phyloP scores from a whole-genome alignment of 23 tunicate genomes.

The Clavelina lepadiformis region DNA sequence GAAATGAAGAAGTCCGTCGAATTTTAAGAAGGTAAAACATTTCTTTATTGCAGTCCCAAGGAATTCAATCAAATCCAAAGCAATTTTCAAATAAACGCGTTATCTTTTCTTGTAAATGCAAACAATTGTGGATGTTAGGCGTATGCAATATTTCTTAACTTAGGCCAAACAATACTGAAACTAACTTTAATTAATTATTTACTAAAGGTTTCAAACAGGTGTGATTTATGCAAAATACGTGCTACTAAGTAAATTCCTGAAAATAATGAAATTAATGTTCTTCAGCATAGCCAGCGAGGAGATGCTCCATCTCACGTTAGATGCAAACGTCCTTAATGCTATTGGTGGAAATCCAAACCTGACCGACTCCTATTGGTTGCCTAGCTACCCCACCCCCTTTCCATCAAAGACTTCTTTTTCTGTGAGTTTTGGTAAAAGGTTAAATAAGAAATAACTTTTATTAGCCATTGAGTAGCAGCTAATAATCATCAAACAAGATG shows the following conservation, averaged over 20 bases:
- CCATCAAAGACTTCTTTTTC: constrained; percentile 24
- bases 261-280: not conserved
- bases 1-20: not conserved
- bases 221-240: too few relatives aligned
- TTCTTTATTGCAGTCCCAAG: not conserved
- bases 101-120: too few relatives aligned
- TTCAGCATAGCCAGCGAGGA: constrained; percentile 43
- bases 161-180: too few relatives aligned
- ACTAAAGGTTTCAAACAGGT: too few relatives aligned
- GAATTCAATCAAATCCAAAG: not conserved
- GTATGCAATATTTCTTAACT: too few relatives aligned
- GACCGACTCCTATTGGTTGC: constrained; percentile 33
- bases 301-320: constrained; percentile 44
- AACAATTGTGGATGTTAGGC: too few relatives aligned
- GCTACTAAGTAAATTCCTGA: not conserved
- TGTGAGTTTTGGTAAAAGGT: constrained; percentile 3
- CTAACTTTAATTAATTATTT: too few relatives aligned
- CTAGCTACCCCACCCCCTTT: constrained; percentile 33
- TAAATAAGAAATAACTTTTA: too few relatives aligned
- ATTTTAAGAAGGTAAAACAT: constrained; percentile 29
- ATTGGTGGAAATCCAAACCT: constrained; percentile 37
- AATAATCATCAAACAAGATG: not conserved
- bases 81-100: too few relatives aligned
- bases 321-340: constrained; percentile 34
- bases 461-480: not conserved